phyloP scores from a whole-genome alignment of 2,888 invertebrate species.

The Sceliomorpha sp. region DNA sequence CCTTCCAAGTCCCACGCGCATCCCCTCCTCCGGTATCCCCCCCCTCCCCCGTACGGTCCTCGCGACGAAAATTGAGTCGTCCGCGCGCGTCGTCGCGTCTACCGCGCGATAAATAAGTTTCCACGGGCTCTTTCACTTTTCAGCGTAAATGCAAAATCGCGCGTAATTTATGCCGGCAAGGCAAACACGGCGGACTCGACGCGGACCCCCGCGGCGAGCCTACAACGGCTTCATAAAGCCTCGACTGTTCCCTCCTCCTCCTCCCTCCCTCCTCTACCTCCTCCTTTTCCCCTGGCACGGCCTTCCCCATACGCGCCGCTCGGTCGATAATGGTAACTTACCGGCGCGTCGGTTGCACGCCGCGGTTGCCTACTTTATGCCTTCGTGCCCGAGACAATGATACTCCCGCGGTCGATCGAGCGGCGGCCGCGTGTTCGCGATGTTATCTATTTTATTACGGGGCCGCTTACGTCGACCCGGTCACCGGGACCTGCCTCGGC shows the following conservation, averaged over 20 bases:
- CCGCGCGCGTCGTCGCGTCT: slow-evolving; percentile 9
- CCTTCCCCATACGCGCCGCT: background rate
- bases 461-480: slow-evolving; percentile 34
- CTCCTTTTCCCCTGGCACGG: too few relatives aligned
- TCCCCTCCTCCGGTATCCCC: too few relatives aligned
- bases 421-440: slow-evolving; percentile 46
- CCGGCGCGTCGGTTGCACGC: background rate
- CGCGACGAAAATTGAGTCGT: slow-evolving; percentile 23
- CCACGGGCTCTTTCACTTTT: slow-evolving; percentile 21
- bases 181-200: slow-evolving; percentile 55
- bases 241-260: too few relatives aligned
- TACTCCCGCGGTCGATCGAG: slow-evolving; percentile 47
- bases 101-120: slow-evolving; percentile 25
- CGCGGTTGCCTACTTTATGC: slow-evolving; percentile 49
- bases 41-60: too few relatives aligned
- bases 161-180: slow-evolving; percentile 75
- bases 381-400: slow-evolving; percentile 49
- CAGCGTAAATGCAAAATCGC: slow-evolving; percentile 37
- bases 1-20: too few relatives aligned
- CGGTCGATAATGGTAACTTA: slow-evolving; percentile 24
- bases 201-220: slow-evolving; percentile 76
- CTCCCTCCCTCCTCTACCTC: too few relatives aligned
- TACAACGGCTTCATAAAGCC: slow-evolving; percentile 76
- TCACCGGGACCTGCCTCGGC: slow-evolving; percentile 45
- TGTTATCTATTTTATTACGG: slow-evolving; percentile 60